Conservation (phyloP, 2,113 vertebrate species). For the Promerops cafer region DNA sequence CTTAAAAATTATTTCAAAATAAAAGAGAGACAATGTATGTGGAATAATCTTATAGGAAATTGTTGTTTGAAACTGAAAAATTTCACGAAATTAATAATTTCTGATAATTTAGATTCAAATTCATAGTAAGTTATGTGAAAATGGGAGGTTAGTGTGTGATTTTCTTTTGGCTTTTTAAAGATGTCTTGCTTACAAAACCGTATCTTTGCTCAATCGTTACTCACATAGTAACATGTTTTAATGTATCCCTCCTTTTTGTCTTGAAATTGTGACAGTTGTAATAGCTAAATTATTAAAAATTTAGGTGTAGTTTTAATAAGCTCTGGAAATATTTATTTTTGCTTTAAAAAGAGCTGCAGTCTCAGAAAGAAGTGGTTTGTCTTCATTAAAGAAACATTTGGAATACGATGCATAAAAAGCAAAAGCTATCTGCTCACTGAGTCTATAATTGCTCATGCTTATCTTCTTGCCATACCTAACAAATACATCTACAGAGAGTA, state of each 20-base stretch:
- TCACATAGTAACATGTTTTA: neutral
- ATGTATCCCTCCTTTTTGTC: neutral
- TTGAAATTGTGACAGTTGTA: neutral
- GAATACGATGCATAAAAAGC: neutral
- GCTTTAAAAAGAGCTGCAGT: neutral
- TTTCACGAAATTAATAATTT: neutral
- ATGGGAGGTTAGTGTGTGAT: neutral
- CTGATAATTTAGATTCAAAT: neutral
- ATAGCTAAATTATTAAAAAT: conserved; percentile 13
- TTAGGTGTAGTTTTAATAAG: conserved; percentile 7
- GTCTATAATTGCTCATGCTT: neutral
- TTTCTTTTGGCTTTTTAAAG: neutral
- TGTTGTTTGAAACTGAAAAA: neutral
- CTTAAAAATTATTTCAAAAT: neutral
- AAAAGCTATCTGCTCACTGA: neutral
- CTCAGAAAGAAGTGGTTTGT: conserved; percentile 16
- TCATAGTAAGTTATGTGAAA: neutral
- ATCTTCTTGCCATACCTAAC: neutral
- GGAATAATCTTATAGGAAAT: neutral
- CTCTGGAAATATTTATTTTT: conserved; percentile 11
- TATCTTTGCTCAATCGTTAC: neutral
- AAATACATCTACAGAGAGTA: neutral
- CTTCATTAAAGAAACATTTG: conserved; percentile 23
- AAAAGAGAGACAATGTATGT: neutral
- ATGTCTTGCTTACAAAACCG: neutral